Conservation (phyloP, 2,797 vertebrate genomes). For the Hylomyscus alleni region DNA sequence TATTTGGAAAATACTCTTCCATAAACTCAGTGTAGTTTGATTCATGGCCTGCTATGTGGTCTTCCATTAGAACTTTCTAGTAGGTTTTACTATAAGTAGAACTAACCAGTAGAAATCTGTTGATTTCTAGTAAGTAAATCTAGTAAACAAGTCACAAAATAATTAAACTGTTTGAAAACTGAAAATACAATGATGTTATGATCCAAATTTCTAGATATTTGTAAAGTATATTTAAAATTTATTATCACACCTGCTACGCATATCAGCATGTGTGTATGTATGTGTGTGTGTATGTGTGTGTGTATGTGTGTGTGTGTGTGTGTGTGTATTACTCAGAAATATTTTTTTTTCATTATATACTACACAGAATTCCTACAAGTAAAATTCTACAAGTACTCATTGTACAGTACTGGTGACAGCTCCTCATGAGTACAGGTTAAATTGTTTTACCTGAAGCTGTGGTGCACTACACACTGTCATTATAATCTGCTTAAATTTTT, state of each 20-base stretch:
- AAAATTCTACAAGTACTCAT: neutral
- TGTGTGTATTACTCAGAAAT: neutral
- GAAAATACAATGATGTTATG: neutral
- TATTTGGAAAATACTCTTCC: slow-evolving; percentile 48
- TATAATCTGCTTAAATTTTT: neutral
- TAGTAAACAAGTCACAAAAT: neutral
- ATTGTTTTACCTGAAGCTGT: neutral
- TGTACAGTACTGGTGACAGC: neutral
- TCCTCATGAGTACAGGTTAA: neutral
- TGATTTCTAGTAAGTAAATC: neutral
- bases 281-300: too few species aligned
- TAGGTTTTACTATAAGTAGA: neutral
- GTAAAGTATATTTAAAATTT: slow-evolving; percentile 43
- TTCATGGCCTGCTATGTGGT: neutral
- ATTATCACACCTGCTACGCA: neutral
- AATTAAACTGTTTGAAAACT: neutral
- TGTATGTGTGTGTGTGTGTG: too few species aligned
- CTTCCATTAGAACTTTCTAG: neutral
- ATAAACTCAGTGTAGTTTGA: neutral
- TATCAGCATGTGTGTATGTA: neutral
- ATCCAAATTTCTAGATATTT: slow-evolving; percentile 1
- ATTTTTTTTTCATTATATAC: neutral
- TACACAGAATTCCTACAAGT: slow-evolving; percentile 6
- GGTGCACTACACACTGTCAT: neutral
- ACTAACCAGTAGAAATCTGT: neutral